These are phyloP conservation scores for Phoenoteleia sp. DNA, from an alignment of 2,888 invertebrate genomes.

Conservation along the genomic window DNA sequence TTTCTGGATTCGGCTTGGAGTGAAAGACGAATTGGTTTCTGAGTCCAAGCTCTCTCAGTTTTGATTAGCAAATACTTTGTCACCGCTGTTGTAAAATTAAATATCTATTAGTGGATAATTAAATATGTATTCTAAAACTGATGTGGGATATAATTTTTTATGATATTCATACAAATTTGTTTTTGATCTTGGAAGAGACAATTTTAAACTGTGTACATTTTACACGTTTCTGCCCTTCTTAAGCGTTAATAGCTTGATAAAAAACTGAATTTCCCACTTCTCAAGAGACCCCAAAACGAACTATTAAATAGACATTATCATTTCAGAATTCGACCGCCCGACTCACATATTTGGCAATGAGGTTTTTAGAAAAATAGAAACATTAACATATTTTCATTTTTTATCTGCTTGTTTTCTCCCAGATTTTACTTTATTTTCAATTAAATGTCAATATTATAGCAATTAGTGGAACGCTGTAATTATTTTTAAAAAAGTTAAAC, in stretches of 20 bases:
- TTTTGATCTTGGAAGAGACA: background rate
- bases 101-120: background rate
- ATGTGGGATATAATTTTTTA: background rate
- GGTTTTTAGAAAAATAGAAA: background rate
- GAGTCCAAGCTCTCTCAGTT: too few relatives aligned
- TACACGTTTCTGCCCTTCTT: slow-evolving; percentile 2
- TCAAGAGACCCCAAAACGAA: background rate
- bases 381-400: slow-evolving; percentile 32
- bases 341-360: background rate
- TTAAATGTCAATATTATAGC: background rate
- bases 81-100: too few relatives aligned
- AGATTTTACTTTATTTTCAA: background rate
- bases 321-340: background rate
- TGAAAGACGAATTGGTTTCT: too few relatives aligned
- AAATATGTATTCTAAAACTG: too few relatives aligned
- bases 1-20: too few relatives aligned
- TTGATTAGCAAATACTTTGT: too few relatives aligned
- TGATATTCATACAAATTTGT: background rate
- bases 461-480: background rate
- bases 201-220: slow-evolving; percentile 10
- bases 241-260: too few relatives aligned
- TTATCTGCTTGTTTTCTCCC: background rate
- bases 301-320: background rate
- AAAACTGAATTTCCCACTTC: too few relatives aligned
- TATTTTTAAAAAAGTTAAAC: background rate